Evolutionary conservation across 2,888 invertebrate genomes (phyloP).

Genomic region (Napeogenes inachia): DNA sequence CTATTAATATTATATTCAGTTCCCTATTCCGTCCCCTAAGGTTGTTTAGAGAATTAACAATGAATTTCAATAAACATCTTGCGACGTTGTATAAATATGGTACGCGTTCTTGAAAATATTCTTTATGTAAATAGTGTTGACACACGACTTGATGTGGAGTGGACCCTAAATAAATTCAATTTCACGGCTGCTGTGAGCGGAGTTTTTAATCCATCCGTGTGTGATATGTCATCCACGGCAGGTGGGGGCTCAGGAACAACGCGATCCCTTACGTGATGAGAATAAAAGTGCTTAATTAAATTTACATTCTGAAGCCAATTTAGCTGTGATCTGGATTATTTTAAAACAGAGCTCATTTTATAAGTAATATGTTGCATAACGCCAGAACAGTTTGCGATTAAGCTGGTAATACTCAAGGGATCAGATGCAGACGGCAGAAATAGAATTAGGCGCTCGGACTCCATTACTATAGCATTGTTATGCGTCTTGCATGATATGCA

Average conservation of each 20-base stretch:
- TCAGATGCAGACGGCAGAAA: slow-evolving; percentile 35
- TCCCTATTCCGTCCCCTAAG: slow-evolving; percentile 48
- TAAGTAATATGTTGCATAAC: slow-evolving; percentile 26
- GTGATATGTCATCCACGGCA: slow-evolving; percentile 49
- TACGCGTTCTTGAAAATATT: slow-evolving; percentile 66
- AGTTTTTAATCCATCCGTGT: slow-evolving; percentile 61
- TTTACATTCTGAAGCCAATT: slow-evolving; percentile 34
- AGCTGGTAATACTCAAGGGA: slow-evolving; percentile 37
- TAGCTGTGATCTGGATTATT: slow-evolving; percentile 17
- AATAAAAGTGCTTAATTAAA: slow-evolving; percentile 52
- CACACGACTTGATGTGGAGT: slow-evolving; percentile 62
- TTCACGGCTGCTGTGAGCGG: slow-evolving; percentile 55
- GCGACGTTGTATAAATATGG: slow-evolving; percentile 68
- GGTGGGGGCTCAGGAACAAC: slow-evolving; percentile 46
- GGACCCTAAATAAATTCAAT: slow-evolving; percentile 74
- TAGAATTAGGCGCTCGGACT: slow-evolving; percentile 38
- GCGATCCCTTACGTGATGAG: slow-evolving; percentile 45
- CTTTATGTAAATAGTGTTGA: slow-evolving; percentile 71
- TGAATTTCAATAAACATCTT: slow-evolving; percentile 72
- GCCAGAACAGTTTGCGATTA: slow-evolving; percentile 31
- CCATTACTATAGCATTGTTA: slow-evolving; percentile 38
- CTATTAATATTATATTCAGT: slow-evolving; percentile 57
- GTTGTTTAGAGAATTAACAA: slow-evolving; percentile 70
- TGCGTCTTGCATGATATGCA: slow-evolving; percentile 59
- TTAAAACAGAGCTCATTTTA: slow-evolving; percentile 19